These are phyloP conservation scores for Agapornis canus DNA, from an alignment of 2,797 vertebrate genomes.

Conservation along the genomic window DNA sequence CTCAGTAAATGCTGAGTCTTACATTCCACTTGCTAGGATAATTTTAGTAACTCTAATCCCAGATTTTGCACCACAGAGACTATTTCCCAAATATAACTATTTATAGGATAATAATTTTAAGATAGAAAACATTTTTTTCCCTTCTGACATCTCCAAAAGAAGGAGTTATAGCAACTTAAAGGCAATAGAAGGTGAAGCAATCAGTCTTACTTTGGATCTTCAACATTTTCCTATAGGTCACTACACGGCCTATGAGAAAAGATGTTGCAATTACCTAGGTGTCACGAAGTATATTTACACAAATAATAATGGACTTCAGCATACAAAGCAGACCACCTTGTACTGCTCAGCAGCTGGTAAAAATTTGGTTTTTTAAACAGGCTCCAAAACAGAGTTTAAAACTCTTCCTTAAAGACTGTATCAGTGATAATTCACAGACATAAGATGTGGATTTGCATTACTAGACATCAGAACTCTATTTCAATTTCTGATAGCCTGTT, in stretches of 20 bases:
- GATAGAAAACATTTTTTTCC: background rate
- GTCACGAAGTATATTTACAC: background rate
- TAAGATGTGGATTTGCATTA: background rate
- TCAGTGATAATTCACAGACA: background rate
- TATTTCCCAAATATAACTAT: background rate
- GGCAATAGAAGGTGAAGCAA: background rate
- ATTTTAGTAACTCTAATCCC: conserved; percentile 49
- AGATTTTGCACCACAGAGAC: conserved; percentile 9
- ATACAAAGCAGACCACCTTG: background rate
- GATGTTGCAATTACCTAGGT: background rate
- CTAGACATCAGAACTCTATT: background rate
- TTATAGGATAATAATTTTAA: background rate
- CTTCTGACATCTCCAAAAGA: background rate
- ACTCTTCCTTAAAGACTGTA: background rate
- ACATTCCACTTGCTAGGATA: background rate
- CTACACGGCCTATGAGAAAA: background rate
- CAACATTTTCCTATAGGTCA: background rate
- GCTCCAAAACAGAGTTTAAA: background rate
- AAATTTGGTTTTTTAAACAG: background rate
- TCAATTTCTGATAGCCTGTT: background rate
- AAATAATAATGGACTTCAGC: background rate
- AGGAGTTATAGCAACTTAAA: background rate
- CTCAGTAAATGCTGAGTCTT: conserved; percentile 40
- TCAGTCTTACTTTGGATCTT: background rate
- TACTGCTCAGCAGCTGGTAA: background rate